Percentiles rank a stretch among this genome's conserved stretches.
phyloP scores from a whole-genome alignment of 2,113 vertebrate species.

The Callospermophilus lateralis region DNA sequence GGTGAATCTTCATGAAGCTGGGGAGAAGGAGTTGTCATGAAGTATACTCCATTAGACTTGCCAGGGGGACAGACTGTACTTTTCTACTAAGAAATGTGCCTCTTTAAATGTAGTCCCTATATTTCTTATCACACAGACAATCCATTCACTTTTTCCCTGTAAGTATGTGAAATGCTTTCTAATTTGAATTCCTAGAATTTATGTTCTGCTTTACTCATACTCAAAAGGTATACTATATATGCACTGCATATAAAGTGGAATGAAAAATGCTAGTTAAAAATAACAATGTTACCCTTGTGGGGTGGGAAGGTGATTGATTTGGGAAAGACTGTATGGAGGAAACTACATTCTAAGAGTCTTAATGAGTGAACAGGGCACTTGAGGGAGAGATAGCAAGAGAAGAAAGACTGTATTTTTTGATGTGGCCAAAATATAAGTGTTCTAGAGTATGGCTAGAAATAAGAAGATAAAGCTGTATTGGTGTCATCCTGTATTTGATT shows the following conservation, averaged over 20 bases:
- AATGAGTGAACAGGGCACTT: not conserved
- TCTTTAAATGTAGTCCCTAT: conserved; percentile 79
- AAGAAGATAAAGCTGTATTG: conserved; percentile 32
- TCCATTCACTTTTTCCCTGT: conserved; percentile 75
- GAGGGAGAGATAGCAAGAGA: conserved; percentile 22
- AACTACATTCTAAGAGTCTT: conserved; percentile 32
- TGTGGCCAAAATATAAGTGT: not conserved
- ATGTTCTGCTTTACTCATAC: conserved; percentile 73
- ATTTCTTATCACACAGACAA: conserved; percentile 81
- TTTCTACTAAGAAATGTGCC: conserved; percentile 84
- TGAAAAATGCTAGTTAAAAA: conserved; percentile 8
- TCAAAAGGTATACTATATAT: conserved; percentile 39
- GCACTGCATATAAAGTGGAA: conserved; percentile 29
- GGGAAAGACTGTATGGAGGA: conserved; percentile 3
- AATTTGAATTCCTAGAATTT: conserved; percentile 67
- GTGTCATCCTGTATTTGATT: conserved; percentile 3
- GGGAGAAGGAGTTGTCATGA: conserved; percentile 79
- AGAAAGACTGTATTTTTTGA: conserved; percentile 22
- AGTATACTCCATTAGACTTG: conserved; percentile 85
- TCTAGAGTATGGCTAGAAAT: not conserved
- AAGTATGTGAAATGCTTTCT: conserved; percentile 63
- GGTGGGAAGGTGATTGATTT: not conserved
- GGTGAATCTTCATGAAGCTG: conserved; percentile 84
- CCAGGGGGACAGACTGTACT: conserved; percentile 82
- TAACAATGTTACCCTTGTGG: not conserved